Conservation (phyloP, 35 echinoderm and acorn worm species). For the Apostichopus japonicus region DNA sequence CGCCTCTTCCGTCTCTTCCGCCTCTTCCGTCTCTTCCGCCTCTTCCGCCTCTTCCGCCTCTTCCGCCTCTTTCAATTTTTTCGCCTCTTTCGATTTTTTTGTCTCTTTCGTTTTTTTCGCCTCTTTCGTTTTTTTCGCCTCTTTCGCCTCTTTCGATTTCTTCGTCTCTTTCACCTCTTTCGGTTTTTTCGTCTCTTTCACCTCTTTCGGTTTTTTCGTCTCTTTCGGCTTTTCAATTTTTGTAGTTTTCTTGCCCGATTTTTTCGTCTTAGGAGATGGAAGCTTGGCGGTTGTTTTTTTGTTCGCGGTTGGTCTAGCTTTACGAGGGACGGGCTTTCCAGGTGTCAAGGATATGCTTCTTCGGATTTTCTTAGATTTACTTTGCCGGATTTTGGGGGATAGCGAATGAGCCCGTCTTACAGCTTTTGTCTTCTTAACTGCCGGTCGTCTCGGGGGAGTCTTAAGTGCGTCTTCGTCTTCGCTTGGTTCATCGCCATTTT, state of each 20-base stretch:
- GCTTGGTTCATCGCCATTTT: background rate
- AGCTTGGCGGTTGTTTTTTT: background rate
- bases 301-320: background rate
- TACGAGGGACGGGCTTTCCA: background rate
- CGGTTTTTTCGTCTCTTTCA: background rate
- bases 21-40: no score
- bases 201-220: background rate
- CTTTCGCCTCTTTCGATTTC: background rate
- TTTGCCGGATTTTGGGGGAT: conserved; percentile 20
- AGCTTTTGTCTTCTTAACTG: background rate
- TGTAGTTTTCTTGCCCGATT: background rate
- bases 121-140: background rate
- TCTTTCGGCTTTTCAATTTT: background rate
- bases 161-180: conserved; percentile 7
- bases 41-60: no score
- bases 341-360: conserved; percentile 29
- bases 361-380: conserved; percentile 32
- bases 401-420: conserved; percentile 15
- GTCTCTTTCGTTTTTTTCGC: background rate
- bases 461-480: background rate
- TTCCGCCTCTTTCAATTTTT: background rate
- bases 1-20: no score
- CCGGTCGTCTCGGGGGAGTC: background rate
- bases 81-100: background rate
- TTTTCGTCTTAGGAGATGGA: background rate